Evolutionary conservation across 2,113 vertebrate species (phyloP), one percentile per base, ranked within the genome.

Genomic region (Actenoides lindsayi): DNA sequence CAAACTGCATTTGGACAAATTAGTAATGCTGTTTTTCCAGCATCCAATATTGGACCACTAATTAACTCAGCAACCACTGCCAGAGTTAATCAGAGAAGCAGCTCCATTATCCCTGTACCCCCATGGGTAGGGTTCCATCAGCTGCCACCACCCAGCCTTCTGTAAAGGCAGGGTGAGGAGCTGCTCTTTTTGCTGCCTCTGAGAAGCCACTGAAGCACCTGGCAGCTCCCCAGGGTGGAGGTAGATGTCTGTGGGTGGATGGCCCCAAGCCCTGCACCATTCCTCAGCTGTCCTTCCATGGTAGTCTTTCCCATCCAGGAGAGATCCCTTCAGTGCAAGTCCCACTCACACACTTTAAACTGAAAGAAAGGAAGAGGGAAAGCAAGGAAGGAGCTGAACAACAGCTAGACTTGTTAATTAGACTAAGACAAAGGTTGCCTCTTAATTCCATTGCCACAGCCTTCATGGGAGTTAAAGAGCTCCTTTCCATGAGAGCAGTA

Each of bases 11-110:
- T 83, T 37, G 41, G 25, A 60, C 67, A 89, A 87, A 87, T 90
- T 77, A 94, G 54, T 71, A 90, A 93, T 78, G 85, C 42, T 23
- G 10, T 87, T 65, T 77, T 82, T 87, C 62, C 64, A 75, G 86
- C 50, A 93, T 69, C 80, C 60, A 84, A 39, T 70, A 85, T 68
- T 50, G 24, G 44, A 54, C 80, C 44, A 30, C 95, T 98, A 98
- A 98, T 98, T 98, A 98, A 96, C 82, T 83, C 93, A 90, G 92
- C 85, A 96, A 88, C 80, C 13, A 3, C 84, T 93, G 63, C 71
- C 93, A 64, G 50, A 95, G 79, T 92, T 96, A 94, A 98, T 97
- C 89, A 96, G 30, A 87, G 74, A 92, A 94, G 80, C 69, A 62
- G 68, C 71, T 91, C 70, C 51, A 42, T 88, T 77, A 92, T 83